Evolutionary conservation across 1,140 invertebrate species (phyloP).

Genomic region (Aphelenchoides avenae): DNA sequence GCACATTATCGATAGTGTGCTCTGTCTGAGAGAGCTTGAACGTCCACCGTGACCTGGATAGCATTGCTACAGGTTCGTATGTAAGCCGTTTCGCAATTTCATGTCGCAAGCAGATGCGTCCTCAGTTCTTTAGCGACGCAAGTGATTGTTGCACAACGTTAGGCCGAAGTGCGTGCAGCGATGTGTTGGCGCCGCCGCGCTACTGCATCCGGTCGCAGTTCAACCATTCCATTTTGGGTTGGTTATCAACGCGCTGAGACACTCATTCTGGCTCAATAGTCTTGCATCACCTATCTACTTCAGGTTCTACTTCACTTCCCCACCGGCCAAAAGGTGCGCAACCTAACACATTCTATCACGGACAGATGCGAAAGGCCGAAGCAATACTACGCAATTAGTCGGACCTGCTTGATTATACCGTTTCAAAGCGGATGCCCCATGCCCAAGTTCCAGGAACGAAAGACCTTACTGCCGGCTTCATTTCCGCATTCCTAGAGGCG

Average conservation of each 20-base stretch:
- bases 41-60: constrained; percentile 74
- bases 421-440: constrained; percentile 61
- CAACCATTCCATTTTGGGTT: constrained; percentile 72
- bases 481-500: constrained; percentile 62
- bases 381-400: constrained; percentile 67
- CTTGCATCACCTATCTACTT: constrained; percentile 66
- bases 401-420: constrained; percentile 64
- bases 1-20: constrained; percentile 87
- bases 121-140: constrained; percentile 75
- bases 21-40: constrained; percentile 88
- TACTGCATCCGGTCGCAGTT: constrained; percentile 39
- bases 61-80: constrained; percentile 50
- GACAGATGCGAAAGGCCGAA: constrained; percentile 67
- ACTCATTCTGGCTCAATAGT: constrained; percentile 68
- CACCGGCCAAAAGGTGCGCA: constrained; percentile 80
- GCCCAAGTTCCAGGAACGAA: constrained; percentile 65
- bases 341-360: constrained; percentile 70
- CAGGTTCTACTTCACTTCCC: constrained; percentile 60
- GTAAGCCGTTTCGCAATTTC: constrained; percentile 11
- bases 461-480: constrained; percentile 63
- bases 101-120: constrained; percentile 64
- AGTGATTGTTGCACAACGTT: no score
- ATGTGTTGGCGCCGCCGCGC: constrained; percentile 13
- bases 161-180: constrained; percentile 18
- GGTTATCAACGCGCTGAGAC: constrained; percentile 69